These are phyloP conservation scores for Plutomurus gul DNA, from an alignment of 1,140 invertebrate genomes.

Conservation along the genomic window DNA sequence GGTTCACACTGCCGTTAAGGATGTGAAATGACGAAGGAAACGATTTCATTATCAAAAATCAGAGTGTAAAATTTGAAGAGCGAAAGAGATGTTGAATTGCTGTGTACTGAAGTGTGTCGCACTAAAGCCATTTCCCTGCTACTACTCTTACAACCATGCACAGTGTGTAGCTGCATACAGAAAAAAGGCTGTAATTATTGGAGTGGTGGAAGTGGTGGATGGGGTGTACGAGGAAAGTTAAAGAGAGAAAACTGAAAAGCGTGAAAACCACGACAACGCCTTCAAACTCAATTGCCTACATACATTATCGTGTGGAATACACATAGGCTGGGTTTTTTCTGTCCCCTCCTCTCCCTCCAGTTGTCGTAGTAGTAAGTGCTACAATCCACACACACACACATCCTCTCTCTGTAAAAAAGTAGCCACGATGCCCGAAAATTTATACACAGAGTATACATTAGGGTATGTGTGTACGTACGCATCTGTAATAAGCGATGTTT, in stretches of 20 bases:
- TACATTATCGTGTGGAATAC: too few relatives aligned
- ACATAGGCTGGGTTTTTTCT: neutral
- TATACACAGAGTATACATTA: too few relatives aligned
- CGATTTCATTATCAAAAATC: neutral
- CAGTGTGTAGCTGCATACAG: too few relatives aligned
- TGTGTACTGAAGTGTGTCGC: too few relatives aligned
- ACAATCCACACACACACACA: too few relatives aligned
- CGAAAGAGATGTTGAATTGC: neutral
- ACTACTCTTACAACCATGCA: too few relatives aligned
- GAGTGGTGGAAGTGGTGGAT: neutral
- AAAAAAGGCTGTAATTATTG: neutral
- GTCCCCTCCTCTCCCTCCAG: neutral
- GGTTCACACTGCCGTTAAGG: neutral
- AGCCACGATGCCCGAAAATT: too few relatives aligned
- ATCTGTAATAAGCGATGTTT: neutral
- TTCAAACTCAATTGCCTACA: neutral
- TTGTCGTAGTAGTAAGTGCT: neutral
- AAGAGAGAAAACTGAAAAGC: slow-evolving; percentile 6
- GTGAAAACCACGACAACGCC: slow-evolving; percentile 43
- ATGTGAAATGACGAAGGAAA: neutral
- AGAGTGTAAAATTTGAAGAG: neutral
- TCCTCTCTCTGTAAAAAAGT: too few relatives aligned
- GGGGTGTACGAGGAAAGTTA: neutral
- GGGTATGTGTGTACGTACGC: neutral
- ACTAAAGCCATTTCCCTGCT: too few relatives aligned